Percentiles rank a stretch among this genome's conserved stretches.
phyloP scores from a whole-genome alignment of 2,113 vertebrate species.

The Phainopepla nitens region DNA sequence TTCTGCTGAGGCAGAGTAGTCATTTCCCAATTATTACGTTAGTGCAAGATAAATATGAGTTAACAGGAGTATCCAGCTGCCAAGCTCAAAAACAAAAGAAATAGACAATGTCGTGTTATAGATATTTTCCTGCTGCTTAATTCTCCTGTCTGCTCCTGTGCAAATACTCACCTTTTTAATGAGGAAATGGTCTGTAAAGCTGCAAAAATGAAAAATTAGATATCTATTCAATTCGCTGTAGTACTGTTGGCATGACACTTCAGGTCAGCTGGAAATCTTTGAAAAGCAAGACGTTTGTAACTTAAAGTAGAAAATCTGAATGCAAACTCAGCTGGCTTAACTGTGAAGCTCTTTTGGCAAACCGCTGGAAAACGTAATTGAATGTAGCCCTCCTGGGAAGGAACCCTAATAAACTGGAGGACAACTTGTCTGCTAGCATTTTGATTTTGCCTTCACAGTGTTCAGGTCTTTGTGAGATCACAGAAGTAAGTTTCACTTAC shows the following conservation, averaged over 20 bases:
- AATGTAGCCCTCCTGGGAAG: constrained; percentile 56
- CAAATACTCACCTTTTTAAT: constrained; percentile 42
- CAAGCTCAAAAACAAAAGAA: not conserved
- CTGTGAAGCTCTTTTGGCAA: constrained; percentile 34
- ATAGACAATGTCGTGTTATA: not conserved
- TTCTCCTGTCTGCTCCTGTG: not conserved
- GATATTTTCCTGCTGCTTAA: not conserved
- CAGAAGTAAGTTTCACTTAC: not conserved
- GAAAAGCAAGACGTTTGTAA: constrained; percentile 36
- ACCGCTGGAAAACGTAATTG: constrained; percentile 41
- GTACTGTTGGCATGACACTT: constrained; percentile 13
- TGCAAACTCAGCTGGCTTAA: constrained; percentile 38
- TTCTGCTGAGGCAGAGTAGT: not conserved
- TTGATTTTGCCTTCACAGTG: constrained; percentile 25
- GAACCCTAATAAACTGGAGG: constrained; percentile 30
- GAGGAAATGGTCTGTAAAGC: not conserved
- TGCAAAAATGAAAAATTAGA: not conserved
- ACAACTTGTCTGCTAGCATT: constrained; percentile 46
- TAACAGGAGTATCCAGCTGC: not conserved
- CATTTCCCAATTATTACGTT: not conserved
- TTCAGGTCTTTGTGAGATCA: not conserved
- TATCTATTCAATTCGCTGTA: constrained; percentile 37
- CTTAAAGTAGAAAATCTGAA: constrained; percentile 47
- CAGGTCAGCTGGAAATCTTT: constrained; percentile 48
- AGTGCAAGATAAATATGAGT: not conserved